These are phyloP conservation scores for Nyctereutes procyonoides DNA, from an alignment of 2,113 vertebrate species.

Conservation along the genomic window DNA sequence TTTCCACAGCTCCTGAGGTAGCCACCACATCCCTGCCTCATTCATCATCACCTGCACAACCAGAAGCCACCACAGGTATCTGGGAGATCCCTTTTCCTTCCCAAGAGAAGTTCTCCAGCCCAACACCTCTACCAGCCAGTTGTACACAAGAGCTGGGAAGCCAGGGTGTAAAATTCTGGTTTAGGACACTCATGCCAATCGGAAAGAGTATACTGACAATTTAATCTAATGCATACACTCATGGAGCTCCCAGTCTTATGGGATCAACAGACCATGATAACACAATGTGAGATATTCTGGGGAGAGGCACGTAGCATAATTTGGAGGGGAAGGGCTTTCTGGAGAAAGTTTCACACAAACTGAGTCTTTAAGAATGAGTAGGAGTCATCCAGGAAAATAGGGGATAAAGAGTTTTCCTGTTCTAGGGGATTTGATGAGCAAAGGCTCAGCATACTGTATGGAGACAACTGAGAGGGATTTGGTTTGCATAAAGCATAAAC, in stretches of 20 bases:
- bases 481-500: not conserved
- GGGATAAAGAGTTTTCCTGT: not conserved
- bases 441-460: not conserved
- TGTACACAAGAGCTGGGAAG: not conserved
- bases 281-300: not conserved
- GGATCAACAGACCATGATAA: not conserved
- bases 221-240: not conserved
- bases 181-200: not conserved
- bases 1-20: conserved; percentile 59
- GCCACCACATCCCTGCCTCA: not conserved
- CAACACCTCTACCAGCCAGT: not conserved
- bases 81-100: not conserved
- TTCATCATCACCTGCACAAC: not conserved
- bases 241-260: not conserved
- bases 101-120: not conserved
- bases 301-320: not conserved
- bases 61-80: conserved; percentile 70
- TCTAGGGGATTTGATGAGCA: not conserved
- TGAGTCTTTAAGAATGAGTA: not conserved
- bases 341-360: not conserved
- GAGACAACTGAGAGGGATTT: not conserved
- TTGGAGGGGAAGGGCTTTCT: not conserved
- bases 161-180: not conserved
- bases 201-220: not conserved
- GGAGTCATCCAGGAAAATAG: not conserved